Percentiles rank a stretch among this genome's conserved stretches.
phyloP scores from a whole-genome alignment of 2,888 invertebrate genomes.

The Eilema griseolum region DNA sequence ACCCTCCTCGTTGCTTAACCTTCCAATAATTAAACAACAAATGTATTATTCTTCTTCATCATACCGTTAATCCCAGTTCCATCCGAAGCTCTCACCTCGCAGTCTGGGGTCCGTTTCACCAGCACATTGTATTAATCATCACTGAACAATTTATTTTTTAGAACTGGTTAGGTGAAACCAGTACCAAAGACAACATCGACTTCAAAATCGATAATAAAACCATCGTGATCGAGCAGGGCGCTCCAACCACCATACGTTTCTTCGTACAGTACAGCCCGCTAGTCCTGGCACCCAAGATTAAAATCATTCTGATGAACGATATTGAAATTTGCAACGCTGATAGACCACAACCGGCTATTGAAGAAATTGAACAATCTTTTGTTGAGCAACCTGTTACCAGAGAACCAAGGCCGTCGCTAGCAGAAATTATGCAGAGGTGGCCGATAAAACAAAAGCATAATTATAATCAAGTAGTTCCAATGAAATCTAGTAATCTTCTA shows the following conservation, averaged over 20 bases:
- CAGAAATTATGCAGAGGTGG: neutral
- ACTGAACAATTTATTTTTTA: constrained; percentile 51
- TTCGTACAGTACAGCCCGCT: constrained; percentile 87
- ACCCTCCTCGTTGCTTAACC: too few relatives aligned
- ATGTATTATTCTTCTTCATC: too few relatives aligned
- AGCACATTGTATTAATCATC: too few relatives aligned
- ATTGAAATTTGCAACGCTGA: constrained; percentile 86
- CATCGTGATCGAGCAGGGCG: constrained; percentile 86
- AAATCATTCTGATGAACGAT: constrained; percentile 86
- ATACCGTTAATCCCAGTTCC: too few relatives aligned
- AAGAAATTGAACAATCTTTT: constrained; percentile 20
- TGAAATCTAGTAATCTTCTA: neutral
- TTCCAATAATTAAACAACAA: too few relatives aligned
- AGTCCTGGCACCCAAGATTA: constrained; percentile 80
- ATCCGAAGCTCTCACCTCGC: too few relatives aligned
- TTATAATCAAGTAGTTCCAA: neutral
- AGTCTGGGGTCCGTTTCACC: too few relatives aligned
- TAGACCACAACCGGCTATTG: constrained; percentile 63
- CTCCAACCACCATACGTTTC: constrained; percentile 85
- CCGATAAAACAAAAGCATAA: neutral
- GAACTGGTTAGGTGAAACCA: constrained; percentile 88
- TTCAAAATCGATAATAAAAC: constrained; percentile 87
- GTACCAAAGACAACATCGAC: constrained; percentile 86
- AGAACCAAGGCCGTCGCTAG: constrained; percentile 30
- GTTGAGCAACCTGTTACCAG: constrained; percentile 17